phyloP scores from a whole-genome alignment of 35 echinoderm and acorn worm species.

The Apostichopus japonicus region DNA sequence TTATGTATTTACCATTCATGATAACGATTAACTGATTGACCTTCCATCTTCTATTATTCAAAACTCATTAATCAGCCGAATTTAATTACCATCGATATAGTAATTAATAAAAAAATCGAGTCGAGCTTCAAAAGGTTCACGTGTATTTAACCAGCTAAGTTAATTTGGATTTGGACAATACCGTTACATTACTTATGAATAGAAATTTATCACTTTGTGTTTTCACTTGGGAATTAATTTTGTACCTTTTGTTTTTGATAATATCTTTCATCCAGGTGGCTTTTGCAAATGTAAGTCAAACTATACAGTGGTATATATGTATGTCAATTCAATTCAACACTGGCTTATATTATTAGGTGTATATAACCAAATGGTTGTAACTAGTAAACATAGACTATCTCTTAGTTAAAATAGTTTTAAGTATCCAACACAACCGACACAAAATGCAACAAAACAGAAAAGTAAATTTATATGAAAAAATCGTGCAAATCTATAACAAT shows the following conservation, averaged over 20 bases:
- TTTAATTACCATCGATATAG: not conserved
- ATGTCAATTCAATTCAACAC: too few species aligned
- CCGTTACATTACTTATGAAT: not conserved
- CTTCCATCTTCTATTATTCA: not conserved
- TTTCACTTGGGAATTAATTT: not conserved
- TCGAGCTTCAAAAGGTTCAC: constrained; percentile 1
- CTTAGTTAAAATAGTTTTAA: too few species aligned
- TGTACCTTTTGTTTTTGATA: not conserved
- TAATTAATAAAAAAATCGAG: not conserved
- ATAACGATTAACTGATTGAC: not conserved
- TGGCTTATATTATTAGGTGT: too few species aligned
- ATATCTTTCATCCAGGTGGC: too few species aligned
- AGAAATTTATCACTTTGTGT: not conserved
- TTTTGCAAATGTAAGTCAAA: too few species aligned
- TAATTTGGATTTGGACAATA: constrained; percentile 6
- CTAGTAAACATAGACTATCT: too few species aligned
- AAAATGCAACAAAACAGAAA: too few species aligned
- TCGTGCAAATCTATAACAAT: too few species aligned
- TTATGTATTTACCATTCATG: not conserved
- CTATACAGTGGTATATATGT: too few species aligned
- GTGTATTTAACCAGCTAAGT: not conserved
- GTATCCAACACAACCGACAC: too few species aligned
- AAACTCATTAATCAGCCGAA: not conserved
- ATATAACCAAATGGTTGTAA: too few species aligned
- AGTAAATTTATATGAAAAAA: too few species aligned